phyloP scores from a whole-genome alignment of 2,113 vertebrate species.

The Sterrhoptilus dennistouni region DNA sequence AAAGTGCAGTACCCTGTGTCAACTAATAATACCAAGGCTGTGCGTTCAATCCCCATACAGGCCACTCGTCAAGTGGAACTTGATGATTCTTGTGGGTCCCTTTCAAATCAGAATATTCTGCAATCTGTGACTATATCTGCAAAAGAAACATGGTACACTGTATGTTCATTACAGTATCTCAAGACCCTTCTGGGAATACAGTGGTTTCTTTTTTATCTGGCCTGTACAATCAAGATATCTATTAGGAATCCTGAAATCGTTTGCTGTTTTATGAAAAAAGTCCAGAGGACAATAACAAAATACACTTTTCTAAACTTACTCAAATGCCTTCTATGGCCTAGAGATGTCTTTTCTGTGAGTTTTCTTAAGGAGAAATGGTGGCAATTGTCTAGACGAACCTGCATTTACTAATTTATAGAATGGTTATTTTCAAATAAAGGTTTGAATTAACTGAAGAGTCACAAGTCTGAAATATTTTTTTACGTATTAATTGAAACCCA shows the following conservation, averaged over 20 bases:
- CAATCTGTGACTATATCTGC: neutral
- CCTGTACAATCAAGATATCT: constrained; percentile 41
- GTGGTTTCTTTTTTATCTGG: constrained; percentile 46
- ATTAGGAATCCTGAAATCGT: constrained; percentile 43
- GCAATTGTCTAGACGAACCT: neutral
- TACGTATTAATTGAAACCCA: neutral
- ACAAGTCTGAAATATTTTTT: neutral
- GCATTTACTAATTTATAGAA: neutral
- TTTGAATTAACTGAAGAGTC: neutral
- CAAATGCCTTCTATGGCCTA: neutral
- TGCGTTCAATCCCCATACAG: rapidly evolving
- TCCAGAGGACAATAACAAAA: neutral
- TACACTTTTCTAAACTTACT: constrained; percentile 6
- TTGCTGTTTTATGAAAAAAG: constrained; percentile 34
- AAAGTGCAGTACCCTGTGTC: constrained; percentile 9
- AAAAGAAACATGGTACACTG: constrained; percentile 41
- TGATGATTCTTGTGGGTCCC: neutral
- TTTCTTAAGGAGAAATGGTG: neutral
- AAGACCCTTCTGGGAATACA: constrained; percentile 55
- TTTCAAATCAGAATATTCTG: neutral
- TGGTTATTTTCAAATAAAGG: neutral
- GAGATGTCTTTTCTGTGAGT: neutral
- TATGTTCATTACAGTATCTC: constrained; percentile 59
- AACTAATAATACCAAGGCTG: neutral
- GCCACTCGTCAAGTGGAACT: neutral